Percentiles rank a stretch among this genome's conserved stretches.
Evolutionary conservation across 2,113 vertebrate species (phyloP).

Genomic region (Empidonax traillii): DNA sequence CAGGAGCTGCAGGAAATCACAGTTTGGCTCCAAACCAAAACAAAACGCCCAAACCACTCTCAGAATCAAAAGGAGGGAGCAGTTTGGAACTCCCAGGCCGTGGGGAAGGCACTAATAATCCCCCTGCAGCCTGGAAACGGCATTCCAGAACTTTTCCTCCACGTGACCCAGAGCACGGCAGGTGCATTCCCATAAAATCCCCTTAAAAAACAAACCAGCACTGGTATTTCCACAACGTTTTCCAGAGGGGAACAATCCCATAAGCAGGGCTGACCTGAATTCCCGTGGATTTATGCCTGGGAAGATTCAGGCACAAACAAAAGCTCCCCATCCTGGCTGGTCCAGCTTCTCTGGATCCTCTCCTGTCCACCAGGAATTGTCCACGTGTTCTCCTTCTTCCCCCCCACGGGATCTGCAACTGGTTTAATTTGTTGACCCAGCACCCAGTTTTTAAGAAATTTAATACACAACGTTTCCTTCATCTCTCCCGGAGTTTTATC

Average conservation of each 20-base stretch:
- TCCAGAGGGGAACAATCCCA: not conserved
- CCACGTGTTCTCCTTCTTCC: not conserved
- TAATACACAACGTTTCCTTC: not conserved
- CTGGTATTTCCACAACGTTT: not conserved
- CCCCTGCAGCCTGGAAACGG: not conserved
- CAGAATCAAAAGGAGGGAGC: not conserved
- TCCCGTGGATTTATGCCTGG: fast-evolving
- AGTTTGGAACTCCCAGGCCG: not conserved
- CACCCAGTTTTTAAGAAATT: not conserved
- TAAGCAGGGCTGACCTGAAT: not conserved
- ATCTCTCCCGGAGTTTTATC: fast-evolving
- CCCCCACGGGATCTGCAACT: not conserved
- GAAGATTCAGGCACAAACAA: not conserved
- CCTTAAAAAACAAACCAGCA: not conserved
- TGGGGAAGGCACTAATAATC: not conserved
- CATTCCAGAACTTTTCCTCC: not conserved
- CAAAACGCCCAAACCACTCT: fast-evolving
- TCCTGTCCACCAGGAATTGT: not conserved
- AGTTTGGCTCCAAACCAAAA: not conserved
- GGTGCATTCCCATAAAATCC: not conserved
- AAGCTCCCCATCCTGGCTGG: fast-evolving
- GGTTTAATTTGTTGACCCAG: not conserved
- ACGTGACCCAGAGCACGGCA: not conserved
- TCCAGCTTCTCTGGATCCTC: not conserved
- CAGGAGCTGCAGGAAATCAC: not conserved